These are phyloP conservation scores for Heteropelma amictum DNA, from an alignment of 2,888 invertebrate species.

Conservation along the genomic window DNA sequence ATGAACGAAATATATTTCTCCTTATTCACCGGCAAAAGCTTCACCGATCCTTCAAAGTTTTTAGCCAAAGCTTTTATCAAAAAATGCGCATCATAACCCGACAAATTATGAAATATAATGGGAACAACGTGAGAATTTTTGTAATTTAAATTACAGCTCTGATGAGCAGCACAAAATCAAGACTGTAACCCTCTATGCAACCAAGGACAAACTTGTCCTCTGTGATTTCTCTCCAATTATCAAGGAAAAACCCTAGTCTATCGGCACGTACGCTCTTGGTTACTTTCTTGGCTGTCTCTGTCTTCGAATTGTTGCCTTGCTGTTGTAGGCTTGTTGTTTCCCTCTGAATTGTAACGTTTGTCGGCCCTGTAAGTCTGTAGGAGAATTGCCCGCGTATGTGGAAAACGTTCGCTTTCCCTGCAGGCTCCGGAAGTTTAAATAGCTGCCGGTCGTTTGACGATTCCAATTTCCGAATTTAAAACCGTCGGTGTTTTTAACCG, in stretches of 20 bases:
- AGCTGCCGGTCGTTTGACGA: no score
- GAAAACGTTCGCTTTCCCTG: conserved; percentile 18
- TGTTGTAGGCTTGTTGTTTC: conserved; percentile 31
- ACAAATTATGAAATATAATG: no score
- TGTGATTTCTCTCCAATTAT: conserved; percentile 33
- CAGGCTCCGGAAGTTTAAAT: conserved; percentile 42
- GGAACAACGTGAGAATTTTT: no score
- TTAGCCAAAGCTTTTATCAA: no score
- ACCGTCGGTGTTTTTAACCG: no score
- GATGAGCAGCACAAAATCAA: no score
- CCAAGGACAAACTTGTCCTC: conserved; percentile 39
- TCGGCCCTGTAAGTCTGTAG: conserved; percentile 5
- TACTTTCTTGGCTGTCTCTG: conserved; percentile 4
- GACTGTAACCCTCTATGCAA: conserved; percentile 45
- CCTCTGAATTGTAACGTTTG: conserved; percentile 28
- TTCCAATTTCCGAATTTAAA: no score
- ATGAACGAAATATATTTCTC: no score
- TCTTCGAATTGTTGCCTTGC: conserved; percentile 6
- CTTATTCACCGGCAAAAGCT: no score
- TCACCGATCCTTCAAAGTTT: no score
- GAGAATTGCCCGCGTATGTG: conserved; percentile 17
- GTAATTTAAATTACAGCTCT: no score
- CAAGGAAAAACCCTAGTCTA: conserved; percentile 24
- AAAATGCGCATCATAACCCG: no score
- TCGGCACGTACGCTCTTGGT: conserved; percentile 30